phyloP scores from a whole-genome alignment of 2,888 invertebrate species.

The Rhagonycha lutea region DNA sequence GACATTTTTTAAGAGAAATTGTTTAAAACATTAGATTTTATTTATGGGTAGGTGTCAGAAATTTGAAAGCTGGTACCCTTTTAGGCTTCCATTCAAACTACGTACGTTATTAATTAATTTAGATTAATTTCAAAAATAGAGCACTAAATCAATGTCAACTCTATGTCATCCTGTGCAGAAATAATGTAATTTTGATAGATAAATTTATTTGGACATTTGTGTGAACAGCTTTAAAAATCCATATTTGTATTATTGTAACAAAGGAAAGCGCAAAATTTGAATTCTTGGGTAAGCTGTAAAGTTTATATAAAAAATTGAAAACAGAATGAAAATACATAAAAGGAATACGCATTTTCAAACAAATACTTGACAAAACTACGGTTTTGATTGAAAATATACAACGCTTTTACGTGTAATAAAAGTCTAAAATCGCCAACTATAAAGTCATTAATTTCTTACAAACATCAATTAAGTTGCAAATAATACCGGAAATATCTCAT shows the following conservation, averaged over 20 bases:
- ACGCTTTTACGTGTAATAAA: not conserved
- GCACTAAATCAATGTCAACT: not conserved
- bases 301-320: not conserved
- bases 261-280: not conserved
- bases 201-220: not conserved
- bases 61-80: not conserved
- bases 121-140: not conserved
- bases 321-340: not conserved
- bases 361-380: too few relatives aligned
- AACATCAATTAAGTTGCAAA: not conserved
- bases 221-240: not conserved
- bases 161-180: not conserved
- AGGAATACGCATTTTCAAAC: not conserved
- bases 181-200: not conserved
- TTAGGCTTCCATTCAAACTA: not conserved
- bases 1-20: not conserved
- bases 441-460: not conserved
- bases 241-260: not conserved
- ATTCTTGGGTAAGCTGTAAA: not conserved
- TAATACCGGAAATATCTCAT: not conserved
- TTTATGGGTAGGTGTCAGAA: not conserved
- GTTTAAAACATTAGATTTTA: not conserved
- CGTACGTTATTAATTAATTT: not conserved
- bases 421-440: not conserved
- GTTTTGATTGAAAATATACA: too few relatives aligned